Base-by-base conservation (phyloP, 2,888 invertebrate species). In the Eilema sororculum region DNA sequence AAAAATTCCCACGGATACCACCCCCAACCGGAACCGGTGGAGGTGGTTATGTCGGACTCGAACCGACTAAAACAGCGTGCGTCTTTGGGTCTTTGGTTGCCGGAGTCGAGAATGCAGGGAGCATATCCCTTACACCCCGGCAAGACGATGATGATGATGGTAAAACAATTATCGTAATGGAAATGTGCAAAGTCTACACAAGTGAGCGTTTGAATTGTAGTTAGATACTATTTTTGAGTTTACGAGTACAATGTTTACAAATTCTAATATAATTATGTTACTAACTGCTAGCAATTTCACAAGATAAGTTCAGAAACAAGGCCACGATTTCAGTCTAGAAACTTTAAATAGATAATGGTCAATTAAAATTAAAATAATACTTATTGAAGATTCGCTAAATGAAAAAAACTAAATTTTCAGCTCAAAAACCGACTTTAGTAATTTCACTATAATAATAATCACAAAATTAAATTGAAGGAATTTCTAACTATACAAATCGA, bases 151-250 rank as follows among this genome's bases (percentile, higher is more conserved):
- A 37, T 37, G 41, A 16, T 41, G 16, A 41, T 41, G 41, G 12
- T 12, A 37, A 12, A 37, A 37, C 10, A 37, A 37, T 37, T 37
- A 37, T 37, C 1, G 33, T 12, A 37, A 37, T 37, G 10, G 33
- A 3, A 37, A 37, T 37, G 33, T 63, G 52, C 67, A 67, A 71
- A 67, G 56, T 61, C 16, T 58, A 33, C 52, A 33, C 12, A 20
- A 58, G 37, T 22, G 6, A 30, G 25, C 67, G 69, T 75, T 60
- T 65, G 63, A 30, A 71, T 52, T 24, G 56, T 63, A 3, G 3
- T 13, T 16, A 16, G 41, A 4, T 41, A 58, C 62, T 74, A 71
- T 72, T 78, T 77, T 72, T 70, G 65, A 20, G 72, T 80, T 71
- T 63, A 75, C 71, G 67, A 41, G 41, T 41, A 41, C 41, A 41